These are phyloP conservation scores for Podabrus alpinus DNA, from an alignment of 2,888 invertebrate genomes.

Conservation along the genomic window DNA sequence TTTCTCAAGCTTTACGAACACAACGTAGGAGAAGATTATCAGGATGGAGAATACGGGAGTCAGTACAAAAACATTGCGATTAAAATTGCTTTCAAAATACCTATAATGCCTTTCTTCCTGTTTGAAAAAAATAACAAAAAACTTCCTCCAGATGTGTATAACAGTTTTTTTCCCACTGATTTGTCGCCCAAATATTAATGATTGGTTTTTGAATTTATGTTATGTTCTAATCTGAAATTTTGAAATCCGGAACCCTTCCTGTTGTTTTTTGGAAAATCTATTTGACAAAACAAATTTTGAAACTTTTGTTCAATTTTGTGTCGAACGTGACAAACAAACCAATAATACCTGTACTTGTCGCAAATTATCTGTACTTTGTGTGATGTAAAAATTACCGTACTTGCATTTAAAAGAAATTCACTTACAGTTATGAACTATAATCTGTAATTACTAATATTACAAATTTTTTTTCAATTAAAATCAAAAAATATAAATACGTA, in stretches of 20 bases:
- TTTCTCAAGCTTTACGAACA: neutral
- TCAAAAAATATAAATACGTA: neutral
- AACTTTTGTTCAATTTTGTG: neutral
- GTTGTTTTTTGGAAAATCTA: neutral
- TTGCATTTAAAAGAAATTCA: neutral
- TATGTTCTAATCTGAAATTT: too few species aligned
- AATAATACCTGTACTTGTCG: neutral
- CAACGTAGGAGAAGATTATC: neutral
- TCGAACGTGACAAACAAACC: neutral
- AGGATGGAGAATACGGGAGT: neutral
- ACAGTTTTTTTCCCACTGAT: too few species aligned
- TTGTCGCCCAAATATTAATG: too few species aligned
- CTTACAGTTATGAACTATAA: neutral
- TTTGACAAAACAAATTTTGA: neutral
- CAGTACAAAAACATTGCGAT: neutral
- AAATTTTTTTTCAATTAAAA: neutral
- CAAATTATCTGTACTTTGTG: neutral
- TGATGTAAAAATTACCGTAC: neutral
- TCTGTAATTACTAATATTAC: neutral
- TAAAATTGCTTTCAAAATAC: neutral
- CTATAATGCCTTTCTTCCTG: too few species aligned
- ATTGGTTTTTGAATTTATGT: too few species aligned
- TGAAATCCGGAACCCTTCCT: too few species aligned
- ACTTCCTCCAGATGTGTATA: neutral
- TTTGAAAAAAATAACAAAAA: too few species aligned